Evolutionary conservation across 2,888 invertebrate species (phyloP).

Genomic region (Eumerus sabulonum): DNA sequence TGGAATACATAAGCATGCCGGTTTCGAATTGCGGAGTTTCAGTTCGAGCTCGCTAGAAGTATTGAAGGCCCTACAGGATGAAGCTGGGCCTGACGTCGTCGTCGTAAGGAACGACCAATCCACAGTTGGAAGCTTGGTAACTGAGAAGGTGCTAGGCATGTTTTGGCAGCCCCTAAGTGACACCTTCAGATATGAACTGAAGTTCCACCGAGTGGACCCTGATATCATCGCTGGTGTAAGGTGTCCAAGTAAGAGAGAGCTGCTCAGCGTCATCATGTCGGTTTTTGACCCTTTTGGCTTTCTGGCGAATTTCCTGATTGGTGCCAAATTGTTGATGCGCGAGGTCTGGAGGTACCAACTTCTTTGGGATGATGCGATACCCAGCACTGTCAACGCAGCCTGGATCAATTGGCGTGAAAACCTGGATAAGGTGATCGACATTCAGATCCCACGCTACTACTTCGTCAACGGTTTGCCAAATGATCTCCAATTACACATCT

Average conservation of each 20-base stretch:
- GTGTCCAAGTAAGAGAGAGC: slow-evolving; percentile 27
- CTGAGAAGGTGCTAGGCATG: slow-evolving; percentile 65
- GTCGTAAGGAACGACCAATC: background rate
- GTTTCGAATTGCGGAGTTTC: slow-evolving; percentile 39
- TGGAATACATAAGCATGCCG: slow-evolving; percentile 21
- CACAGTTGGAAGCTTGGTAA: background rate
- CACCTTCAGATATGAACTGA: slow-evolving; percentile 41
- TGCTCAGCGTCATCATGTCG: slow-evolving; percentile 40
- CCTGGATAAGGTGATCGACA: background rate
- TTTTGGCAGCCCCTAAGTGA: slow-evolving; percentile 62
- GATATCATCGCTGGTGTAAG: too few relatives aligned
- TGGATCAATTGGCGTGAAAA: slow-evolving; percentile 26
- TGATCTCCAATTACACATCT: slow-evolving; percentile 33
- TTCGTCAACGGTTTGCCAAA: slow-evolving; percentile 6
- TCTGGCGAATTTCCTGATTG: slow-evolving; percentile 22
- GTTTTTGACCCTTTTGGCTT: slow-evolving; percentile 43
- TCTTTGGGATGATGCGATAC: slow-evolving; percentile 36
- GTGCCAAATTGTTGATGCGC: too few relatives aligned
- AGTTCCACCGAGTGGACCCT: too few relatives aligned
- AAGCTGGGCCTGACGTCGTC: background rate
- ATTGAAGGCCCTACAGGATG: slow-evolving; percentile 5
- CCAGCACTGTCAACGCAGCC: slow-evolving; percentile 15
- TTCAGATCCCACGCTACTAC: slow-evolving; percentile 22
- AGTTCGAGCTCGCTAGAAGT: slow-evolving; percentile 20
- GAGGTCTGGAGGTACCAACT: too few relatives aligned